phyloP scores from a whole-genome alignment of 2,113 vertebrate species.

The Uria lomvia region DNA sequence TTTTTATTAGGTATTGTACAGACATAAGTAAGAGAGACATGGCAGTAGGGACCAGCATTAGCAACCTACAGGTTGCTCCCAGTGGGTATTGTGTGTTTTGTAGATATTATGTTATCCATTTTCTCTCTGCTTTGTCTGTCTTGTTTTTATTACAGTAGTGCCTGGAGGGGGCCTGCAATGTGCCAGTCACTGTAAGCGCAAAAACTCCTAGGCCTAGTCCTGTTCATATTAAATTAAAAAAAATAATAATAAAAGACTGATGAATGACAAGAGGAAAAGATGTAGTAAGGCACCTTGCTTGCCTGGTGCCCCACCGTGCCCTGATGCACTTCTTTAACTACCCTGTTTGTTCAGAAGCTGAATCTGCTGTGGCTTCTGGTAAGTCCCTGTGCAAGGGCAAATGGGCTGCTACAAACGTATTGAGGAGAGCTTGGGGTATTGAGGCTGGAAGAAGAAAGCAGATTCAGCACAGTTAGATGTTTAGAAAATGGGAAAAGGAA shows the following conservation, averaged over 20 bases:
- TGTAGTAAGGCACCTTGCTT: neutral
- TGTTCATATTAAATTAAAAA: neutral
- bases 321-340: neutral
- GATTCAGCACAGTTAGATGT: neutral
- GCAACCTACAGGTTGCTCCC: neutral
- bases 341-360: neutral
- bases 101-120: neutral
- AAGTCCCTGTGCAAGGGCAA: neutral
- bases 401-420: fast-evolving
- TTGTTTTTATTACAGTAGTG: neutral
- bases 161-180: neutral
- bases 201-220: neutral
- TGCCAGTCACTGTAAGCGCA: neutral
- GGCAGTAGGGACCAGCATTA: neutral
- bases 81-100: neutral
- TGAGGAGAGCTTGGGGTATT: neutral
- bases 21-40: neutral
- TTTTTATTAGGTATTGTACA: constrained; percentile 15
- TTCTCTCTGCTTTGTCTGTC: neutral
- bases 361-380: neutral
- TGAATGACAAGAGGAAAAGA: neutral
- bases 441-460: neutral
- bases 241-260: too few relatives aligned
- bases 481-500: neutral
- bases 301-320: neutral